phyloP scores from a whole-genome alignment of 2,113 vertebrate genomes.

The Sebastes schlegelii region DNA sequence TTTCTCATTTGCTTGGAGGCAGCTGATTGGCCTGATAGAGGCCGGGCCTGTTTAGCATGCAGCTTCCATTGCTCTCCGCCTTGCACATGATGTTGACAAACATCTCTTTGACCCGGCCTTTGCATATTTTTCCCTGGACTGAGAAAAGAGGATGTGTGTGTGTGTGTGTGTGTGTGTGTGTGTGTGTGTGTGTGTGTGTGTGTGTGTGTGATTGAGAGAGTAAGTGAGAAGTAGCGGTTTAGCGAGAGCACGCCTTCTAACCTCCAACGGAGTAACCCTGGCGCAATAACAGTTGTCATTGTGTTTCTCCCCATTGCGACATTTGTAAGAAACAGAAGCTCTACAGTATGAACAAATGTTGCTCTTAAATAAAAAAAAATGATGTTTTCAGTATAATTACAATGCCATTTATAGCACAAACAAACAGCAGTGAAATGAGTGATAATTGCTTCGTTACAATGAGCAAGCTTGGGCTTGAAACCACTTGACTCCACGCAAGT shows the following conservation, averaged over 20 bases:
- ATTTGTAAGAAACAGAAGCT: constrained; percentile 61
- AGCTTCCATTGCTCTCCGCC: constrained; percentile 63
- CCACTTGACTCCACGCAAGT: constrained; percentile 78
- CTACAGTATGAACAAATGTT: constrained; percentile 53
- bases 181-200: constrained; percentile 30
- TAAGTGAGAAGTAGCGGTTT: constrained; percentile 30
- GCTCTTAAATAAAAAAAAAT: constrained; percentile 69
- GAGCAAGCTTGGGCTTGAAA: constrained; percentile 75
- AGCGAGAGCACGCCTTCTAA: constrained; percentile 18
- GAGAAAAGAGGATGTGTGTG: constrained; percentile 41
- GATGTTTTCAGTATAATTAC: constrained; percentile 70
- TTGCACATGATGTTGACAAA: constrained; percentile 83
- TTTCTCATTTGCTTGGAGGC: constrained; percentile 71
- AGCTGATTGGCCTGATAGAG: constrained; percentile 73
- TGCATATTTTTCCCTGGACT: constrained; percentile 67
- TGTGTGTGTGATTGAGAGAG: constrained; percentile 22
- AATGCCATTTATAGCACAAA: constrained; percentile 71
- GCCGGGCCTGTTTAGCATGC: constrained; percentile 80
- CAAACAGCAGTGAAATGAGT: constrained; percentile 76
- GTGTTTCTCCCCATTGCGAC: constrained; percentile 58
- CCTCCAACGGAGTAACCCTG: constrained; percentile 29
- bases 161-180: no score
- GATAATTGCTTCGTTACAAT: constrained; percentile 77
- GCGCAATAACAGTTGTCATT: constrained; percentile 42
- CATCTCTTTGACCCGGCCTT: constrained; percentile 81